Conservation (phyloP, 1,140 invertebrate genomes). For the Cotesia chilonis region DNA sequence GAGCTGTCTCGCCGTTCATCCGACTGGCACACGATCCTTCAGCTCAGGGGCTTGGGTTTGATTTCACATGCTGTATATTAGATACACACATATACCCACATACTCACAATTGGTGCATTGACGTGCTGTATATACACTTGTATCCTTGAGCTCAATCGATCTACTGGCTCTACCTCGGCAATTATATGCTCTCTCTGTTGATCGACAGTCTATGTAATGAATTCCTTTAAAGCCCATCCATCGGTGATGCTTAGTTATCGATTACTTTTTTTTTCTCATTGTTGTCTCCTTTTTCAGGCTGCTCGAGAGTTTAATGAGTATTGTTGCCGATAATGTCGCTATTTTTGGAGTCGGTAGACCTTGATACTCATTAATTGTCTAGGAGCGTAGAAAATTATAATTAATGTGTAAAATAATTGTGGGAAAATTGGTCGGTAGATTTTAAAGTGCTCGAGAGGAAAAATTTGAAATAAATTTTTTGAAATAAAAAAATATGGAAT, state of each 20-base stretch:
- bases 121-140: neutral
- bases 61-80: neutral
- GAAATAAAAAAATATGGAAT: no score
- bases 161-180: slow-evolving; percentile 36
- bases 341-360: no score
- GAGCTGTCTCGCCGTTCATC: slow-evolving; percentile 27
- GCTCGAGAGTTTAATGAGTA: slow-evolving; percentile 10
- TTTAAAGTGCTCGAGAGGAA: no score
- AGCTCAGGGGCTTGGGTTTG: slow-evolving; percentile 16
- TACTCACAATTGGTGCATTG: neutral
- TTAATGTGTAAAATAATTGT: no score
- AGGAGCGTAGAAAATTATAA: no score
- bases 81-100: neutral
- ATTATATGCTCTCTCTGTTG: slow-evolving; percentile 39
- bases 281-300: neutral
- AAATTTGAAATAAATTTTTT: no score
- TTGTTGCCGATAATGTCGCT: no score
- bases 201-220: slow-evolving; percentile 25
- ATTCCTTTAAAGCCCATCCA: slow-evolving; percentile 27
- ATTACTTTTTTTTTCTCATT: no score
- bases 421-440: no score
- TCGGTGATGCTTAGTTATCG: slow-evolving; percentile 26
- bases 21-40: slow-evolving; percentile 10
- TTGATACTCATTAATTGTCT: no score
- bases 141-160: slow-evolving; percentile 12